These are phyloP conservation scores for Rhopalosiphum maidis DNA, from an alignment of 1,140 invertebrate genomes.

Conservation along the genomic window DNA sequence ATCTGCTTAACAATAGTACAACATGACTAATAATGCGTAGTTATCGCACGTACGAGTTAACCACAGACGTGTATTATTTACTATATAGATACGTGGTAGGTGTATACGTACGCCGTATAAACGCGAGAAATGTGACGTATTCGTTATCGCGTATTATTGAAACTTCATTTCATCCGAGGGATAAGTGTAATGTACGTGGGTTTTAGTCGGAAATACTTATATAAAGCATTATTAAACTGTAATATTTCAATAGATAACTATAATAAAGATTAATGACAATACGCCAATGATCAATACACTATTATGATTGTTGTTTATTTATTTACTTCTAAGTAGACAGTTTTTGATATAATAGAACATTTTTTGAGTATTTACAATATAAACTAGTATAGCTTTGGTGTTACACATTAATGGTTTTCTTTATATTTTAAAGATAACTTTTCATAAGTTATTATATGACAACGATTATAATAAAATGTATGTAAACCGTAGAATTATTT, in stretches of 20 bases:
- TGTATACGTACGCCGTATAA: background rate
- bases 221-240: background rate
- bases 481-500: background rate
- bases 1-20: background rate
- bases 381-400: background rate
- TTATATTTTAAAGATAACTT: background rate
- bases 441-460: background rate
- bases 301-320: no score
- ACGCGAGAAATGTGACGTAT: background rate
- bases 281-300: background rate
- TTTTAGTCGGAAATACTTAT: background rate
- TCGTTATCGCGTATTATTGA: background rate
- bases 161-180: background rate
- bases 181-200: background rate
- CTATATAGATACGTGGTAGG: background rate
- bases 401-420: background rate
- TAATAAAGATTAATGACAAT: background rate
- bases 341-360: no score
- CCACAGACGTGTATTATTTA: slow-evolving; percentile 7
- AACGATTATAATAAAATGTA: background rate
- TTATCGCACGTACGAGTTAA: background rate
- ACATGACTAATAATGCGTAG: slow-evolving; percentile 15
- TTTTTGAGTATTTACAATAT: no score
- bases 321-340: no score
- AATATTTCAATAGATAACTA: background rate